Evolutionary conservation across 92 coral and sea anemone species (phyloP), one percentile per base, ranked within the genome.

Genomic region (Diadumene lineata): DNA sequence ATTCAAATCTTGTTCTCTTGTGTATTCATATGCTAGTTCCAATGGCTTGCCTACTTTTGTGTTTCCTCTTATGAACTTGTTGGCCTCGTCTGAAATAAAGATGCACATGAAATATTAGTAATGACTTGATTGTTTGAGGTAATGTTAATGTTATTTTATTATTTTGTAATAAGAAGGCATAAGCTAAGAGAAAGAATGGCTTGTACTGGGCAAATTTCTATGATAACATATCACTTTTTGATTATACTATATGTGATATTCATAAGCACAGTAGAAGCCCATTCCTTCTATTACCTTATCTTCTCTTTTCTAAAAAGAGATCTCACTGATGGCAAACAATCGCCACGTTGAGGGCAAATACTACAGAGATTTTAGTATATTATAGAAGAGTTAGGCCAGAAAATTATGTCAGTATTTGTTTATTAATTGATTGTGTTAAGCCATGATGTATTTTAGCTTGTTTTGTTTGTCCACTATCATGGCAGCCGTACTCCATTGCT

Each of bases 1-100:
- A 53, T 53, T 53, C 58, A 53, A 16, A 23, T 53, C 58, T 53
- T 53, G 58, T 53, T 53, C 58, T 53, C 58, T 53, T 53, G 58
- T 53, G 58, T 53, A 53, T 53, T 53, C 58, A 16, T 53, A 53
- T 9, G 18, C 58, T 6, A 53, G 18, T 16, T 53, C 58, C 19
- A 53, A 16, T 13, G 58, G 58, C 19, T 53, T 53, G 48, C 58
- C 58, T 53, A 16, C 19, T 21, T 53, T 53, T 2, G 8, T 53
- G 58, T 53, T 53, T 2, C 8, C 58, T 53, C 58, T 15, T 15
- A 53, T 53, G 18, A 53, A 53, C 58, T 21, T 15, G 58, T 53
- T 53, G 58, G 58, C 58, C 19, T 53, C 58, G 18, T 53, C 58
- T 53, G 58, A 53, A 53, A 21, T 13, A 44, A 17, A 44, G 17